Conservation (phyloP, 2,113 vertebrate species). For the Epinephelus lanceolatus region DNA sequence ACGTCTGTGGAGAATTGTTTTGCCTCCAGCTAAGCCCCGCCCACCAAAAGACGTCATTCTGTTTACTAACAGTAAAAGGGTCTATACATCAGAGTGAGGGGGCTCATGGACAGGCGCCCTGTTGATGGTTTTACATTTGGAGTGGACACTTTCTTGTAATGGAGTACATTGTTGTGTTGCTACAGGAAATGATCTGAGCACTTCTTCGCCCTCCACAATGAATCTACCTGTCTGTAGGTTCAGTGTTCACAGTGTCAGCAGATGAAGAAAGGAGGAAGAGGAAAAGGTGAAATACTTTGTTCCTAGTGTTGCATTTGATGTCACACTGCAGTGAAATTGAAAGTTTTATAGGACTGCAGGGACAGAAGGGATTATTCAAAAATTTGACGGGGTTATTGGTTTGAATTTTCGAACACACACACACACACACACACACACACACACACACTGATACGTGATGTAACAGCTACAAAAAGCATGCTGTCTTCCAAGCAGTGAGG, state of each 20-base stretch:
- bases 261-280: background rate
- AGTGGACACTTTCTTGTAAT: no score
- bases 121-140: no score
- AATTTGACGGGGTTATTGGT: slow-evolving; percentile 24
- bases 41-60: no score
- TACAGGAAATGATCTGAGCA: background rate
- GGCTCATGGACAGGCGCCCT: no score
- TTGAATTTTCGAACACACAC: slow-evolving; percentile 16
- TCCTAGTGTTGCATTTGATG: slow-evolving; percentile 28
- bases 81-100: no score
- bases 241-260: background rate
- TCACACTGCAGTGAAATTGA: slow-evolving; percentile 18
- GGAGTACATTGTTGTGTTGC: background rate
- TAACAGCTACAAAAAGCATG: slow-evolving; percentile 32
- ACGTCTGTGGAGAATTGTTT: no score
- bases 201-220: background rate
- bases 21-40: no score
- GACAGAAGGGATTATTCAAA: slow-evolving; percentile 20
- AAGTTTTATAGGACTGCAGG: background rate
- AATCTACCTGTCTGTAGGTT: background rate
- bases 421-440: background rate
- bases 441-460: slow-evolving; percentile 39
- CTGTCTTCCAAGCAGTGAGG: slow-evolving; percentile 1
- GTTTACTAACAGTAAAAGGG: no score
- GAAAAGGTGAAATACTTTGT: slow-evolving; percentile 5